These are phyloP conservation scores for Sylvia borin DNA, from an alignment of 2,797 vertebrate species.

Conservation along the genomic window DNA sequence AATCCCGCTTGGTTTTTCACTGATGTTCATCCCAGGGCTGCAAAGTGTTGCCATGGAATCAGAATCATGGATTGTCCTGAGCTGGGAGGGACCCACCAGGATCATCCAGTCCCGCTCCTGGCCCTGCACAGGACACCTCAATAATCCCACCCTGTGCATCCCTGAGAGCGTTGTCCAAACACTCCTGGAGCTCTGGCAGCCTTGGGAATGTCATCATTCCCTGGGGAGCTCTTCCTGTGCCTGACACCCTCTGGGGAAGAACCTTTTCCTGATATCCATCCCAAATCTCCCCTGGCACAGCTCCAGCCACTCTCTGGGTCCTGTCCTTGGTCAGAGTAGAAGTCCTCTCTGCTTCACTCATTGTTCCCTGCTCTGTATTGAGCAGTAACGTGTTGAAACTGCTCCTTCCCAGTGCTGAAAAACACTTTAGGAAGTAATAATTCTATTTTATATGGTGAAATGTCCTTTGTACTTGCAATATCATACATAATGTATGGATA, in stretches of 20 bases:
- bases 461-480: background rate
- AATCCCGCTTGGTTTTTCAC: background rate
- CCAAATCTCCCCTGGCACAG: background rate
- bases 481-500: no score
- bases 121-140: background rate
- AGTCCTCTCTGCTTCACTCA: background rate
- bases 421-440: background rate
- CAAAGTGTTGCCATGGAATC: background rate
- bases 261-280: accelerated
- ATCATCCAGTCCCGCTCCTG: background rate
- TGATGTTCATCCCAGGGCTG: background rate
- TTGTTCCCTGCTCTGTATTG: accelerated
- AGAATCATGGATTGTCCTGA: background rate
- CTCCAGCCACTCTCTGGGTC: background rate
- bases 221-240: background rate
- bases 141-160: background rate
- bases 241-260: accelerated
- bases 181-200: background rate
- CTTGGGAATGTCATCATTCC: accelerated
- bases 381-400: accelerated
- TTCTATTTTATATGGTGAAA: background rate
- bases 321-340: background rate
- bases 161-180: accelerated
- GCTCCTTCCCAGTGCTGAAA: background rate
- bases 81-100: accelerated